Conservation (phyloP, 2,113 vertebrate species). For the Odontesthes bonariensis region DNA sequence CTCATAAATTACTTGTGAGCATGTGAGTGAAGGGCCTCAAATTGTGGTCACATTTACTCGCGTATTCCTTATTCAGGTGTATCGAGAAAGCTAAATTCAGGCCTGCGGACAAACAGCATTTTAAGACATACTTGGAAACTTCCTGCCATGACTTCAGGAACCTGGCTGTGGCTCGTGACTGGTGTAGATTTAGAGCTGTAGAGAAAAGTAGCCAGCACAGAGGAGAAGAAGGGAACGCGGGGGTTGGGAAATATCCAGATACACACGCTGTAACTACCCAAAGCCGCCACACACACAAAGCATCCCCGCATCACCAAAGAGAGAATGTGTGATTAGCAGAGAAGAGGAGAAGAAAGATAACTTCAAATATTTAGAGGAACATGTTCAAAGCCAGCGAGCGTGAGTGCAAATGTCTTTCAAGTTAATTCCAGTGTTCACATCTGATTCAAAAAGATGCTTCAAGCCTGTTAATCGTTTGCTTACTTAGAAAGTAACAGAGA, state of each 20-base stretch:
- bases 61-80: constrained; percentile 17
- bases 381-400: constrained; percentile 39
- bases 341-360: constrained; percentile 28
- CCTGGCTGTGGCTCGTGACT: constrained; percentile 35
- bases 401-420: constrained; percentile 24
- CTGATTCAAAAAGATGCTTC: constrained; percentile 38
- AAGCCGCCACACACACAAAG: constrained; percentile 37
- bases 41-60: not conserved
- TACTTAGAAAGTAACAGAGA: constrained; percentile 27
- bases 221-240: constrained; percentile 12
- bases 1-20: constrained; percentile 9
- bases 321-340: constrained; percentile 36
- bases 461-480: constrained; percentile 42
- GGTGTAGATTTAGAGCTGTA: constrained; percentile 21
- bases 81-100: constrained; percentile 1
- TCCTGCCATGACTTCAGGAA: constrained; percentile 32
- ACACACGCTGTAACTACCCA: constrained; percentile 19
- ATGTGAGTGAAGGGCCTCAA: not conserved
- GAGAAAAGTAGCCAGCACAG: constrained; percentile 30
- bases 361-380: constrained; percentile 47
- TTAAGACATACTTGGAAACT: constrained; percentile 26
- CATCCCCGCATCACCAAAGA: constrained; percentile 49
- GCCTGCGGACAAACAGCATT: constrained; percentile 28
- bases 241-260: constrained; percentile 39
- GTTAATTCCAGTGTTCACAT: constrained; percentile 46